A percentile compares a stretch with the other conserved stretches of the same genome.
phyloP scores from a whole-genome alignment of 92 coral and sea anemone species.

The Palythoa caribaeorum region DNA sequence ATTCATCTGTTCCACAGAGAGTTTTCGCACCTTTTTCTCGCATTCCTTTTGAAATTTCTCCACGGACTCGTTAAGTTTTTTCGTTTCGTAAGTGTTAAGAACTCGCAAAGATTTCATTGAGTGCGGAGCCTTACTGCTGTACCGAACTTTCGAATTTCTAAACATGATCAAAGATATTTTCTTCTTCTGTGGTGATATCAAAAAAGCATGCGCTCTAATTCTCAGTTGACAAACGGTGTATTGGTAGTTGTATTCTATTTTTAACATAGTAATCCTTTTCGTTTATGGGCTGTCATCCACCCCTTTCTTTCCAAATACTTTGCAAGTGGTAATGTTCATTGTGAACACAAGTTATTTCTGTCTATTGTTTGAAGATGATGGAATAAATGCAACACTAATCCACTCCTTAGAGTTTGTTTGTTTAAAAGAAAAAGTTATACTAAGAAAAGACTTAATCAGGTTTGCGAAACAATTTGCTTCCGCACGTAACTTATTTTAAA shows the following conservation, averaged over 20 bases:
- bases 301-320: neutral
- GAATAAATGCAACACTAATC: neutral
- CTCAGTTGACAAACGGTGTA: neutral
- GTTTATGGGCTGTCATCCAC: neutral
- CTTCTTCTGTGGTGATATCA: neutral
- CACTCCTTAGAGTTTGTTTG: neutral
- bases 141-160: conserved; percentile 10
- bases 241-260: neutral
- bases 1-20: conserved; percentile 32
- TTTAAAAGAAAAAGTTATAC: neutral
- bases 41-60: conserved; percentile 30
- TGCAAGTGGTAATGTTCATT: neutral
- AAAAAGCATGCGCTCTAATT: neutral
- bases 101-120: conserved; percentile 36
- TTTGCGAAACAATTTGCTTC: neutral
- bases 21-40: conserved; percentile 23
- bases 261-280: neutral
- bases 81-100: conserved; percentile 21
- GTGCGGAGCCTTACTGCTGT: neutral
- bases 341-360: neutral
- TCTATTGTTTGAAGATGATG: neutral
- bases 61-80: conserved; percentile 36
- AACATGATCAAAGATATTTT: neutral
- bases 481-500: neutral
- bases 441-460: neutral